Evolutionary conservation across 2,888 invertebrate genomes (phyloP).

Genomic region (Gymnoscelis rufifasciata): DNA sequence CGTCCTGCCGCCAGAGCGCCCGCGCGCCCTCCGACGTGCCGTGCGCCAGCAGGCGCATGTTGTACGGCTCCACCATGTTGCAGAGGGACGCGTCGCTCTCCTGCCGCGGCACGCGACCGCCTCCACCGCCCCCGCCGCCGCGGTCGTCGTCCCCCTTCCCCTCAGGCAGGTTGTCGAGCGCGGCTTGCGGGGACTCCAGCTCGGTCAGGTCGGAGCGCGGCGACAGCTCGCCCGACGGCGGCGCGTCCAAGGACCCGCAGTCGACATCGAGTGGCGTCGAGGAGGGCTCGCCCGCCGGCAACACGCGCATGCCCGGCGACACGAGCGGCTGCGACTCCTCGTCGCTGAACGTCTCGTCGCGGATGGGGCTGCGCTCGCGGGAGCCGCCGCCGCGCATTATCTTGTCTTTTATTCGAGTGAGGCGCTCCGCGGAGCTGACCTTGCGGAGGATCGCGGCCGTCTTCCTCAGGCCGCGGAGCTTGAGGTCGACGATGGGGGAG

Average conservation of each 20-base stretch:
- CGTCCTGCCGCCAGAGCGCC: constrained; percentile 73
- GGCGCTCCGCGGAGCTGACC: constrained; percentile 63
- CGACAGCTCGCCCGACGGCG: constrained; percentile 51
- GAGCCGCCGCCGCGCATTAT: constrained; percentile 55
- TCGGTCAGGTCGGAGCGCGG: constrained; percentile 67
- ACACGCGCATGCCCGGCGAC: constrained; percentile 44
- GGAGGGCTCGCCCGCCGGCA: constrained; percentile 15
- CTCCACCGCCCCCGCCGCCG: constrained; percentile 23
- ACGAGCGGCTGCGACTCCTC: constrained; percentile 85
- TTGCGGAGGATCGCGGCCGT: constrained; percentile 61
- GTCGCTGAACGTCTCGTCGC: constrained; percentile 69
- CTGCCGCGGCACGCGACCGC: constrained; percentile 38
- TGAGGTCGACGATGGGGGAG: constrained; percentile 52
- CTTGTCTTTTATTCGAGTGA: constrained; percentile 61
- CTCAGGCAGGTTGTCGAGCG: constrained; percentile 55
- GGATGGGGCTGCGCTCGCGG: constrained; percentile 60
- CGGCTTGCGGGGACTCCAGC: constrained; percentile 53
- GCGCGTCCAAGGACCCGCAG: constrained; percentile 38
- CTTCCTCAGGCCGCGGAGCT: constrained; percentile 52
- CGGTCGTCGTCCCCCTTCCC: constrained; percentile 37
- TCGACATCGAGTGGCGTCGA: constrained; percentile 32
- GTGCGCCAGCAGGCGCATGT: constrained; percentile 62
- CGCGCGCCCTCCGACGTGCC: constrained; percentile 54
- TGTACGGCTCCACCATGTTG: constrained; percentile 69
- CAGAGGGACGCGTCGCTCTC: constrained; percentile 48